Percentiles rank a stretch among this genome's conserved stretches.
Conservation (phyloP, 1,140 invertebrate species). For the Cydia pomonella region DNA sequence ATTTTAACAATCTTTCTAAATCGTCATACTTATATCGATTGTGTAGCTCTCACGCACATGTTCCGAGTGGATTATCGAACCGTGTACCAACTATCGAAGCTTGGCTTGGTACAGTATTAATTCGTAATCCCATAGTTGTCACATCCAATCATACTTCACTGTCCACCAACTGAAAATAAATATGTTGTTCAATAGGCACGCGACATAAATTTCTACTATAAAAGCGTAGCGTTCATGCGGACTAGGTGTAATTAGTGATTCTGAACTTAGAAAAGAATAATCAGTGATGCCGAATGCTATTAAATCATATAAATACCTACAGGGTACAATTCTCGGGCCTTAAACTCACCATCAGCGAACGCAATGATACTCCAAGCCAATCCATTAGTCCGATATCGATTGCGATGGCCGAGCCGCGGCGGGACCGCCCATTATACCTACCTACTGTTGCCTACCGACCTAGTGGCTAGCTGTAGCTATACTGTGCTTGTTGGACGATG, state of each 20-base stretch:
- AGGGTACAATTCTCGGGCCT: not conserved
- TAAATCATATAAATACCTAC: not conserved
- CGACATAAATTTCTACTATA: not conserved
- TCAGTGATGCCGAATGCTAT: not conserved
- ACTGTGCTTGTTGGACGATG: not conserved
- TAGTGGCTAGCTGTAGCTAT: slow-evolving; percentile 15
- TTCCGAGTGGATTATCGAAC: too few relatives aligned
- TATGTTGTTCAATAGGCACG: not conserved
- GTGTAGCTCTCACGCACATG: too few relatives aligned
- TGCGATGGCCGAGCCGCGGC: slow-evolving; percentile 14
- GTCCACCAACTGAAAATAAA: not conserved
- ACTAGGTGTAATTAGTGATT: not conserved
- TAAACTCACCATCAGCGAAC: not conserved
- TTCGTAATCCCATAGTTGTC: not conserved
- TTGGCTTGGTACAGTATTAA: not conserved
- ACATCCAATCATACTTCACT: not conserved
- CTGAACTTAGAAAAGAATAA: not conserved
- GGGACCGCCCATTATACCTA: slow-evolving; percentile 7
- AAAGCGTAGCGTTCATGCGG: not conserved
- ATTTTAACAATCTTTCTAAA: too few relatives aligned
- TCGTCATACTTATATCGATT: too few relatives aligned
- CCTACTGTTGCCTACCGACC: not conserved
- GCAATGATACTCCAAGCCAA: slow-evolving; percentile 4
- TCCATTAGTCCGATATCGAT: slow-evolving; percentile 16
- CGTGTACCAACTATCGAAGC: too few relatives aligned